Conservation (phyloP, 2,113 vertebrate genomes). For the Plecotus auritus region DNA sequence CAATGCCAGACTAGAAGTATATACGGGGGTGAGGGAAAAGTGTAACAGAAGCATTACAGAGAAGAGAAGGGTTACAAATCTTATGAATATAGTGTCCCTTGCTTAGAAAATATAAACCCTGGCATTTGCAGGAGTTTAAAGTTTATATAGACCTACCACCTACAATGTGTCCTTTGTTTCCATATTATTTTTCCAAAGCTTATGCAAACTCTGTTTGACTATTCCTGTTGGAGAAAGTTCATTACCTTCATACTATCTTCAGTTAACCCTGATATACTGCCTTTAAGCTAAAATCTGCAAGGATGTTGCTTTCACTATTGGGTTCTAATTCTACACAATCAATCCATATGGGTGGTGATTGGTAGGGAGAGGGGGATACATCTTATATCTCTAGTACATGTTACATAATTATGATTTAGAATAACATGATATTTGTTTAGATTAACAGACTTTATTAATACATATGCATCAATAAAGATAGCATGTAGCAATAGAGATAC, state of each 20-base stretch:
- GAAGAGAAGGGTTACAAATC: fast-evolving
- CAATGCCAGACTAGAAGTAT: background rate
- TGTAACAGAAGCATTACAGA: background rate
- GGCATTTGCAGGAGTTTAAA: background rate
- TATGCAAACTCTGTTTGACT: background rate
- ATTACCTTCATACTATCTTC: background rate
- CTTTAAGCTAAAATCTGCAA: background rate
- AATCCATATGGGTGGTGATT: background rate
- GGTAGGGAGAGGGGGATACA: fast-evolving
- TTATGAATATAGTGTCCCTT: background rate
- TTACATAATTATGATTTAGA: background rate
- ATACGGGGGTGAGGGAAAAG: fast-evolving
- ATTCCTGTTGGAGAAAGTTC: background rate
- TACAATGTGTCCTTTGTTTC: background rate
- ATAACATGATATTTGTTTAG: background rate
- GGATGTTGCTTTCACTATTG: background rate
- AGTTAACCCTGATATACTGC: background rate
- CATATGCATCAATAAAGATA: background rate
- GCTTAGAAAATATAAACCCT: background rate
- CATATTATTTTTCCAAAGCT: background rate
- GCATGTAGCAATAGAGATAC: background rate
- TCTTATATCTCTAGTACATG: background rate
- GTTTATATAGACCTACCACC: background rate
- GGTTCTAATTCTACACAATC: background rate
- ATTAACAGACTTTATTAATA: background rate